phyloP scores from a whole-genome alignment of 2,113 vertebrate genomes.

The Thinocorus orbignyianus region DNA sequence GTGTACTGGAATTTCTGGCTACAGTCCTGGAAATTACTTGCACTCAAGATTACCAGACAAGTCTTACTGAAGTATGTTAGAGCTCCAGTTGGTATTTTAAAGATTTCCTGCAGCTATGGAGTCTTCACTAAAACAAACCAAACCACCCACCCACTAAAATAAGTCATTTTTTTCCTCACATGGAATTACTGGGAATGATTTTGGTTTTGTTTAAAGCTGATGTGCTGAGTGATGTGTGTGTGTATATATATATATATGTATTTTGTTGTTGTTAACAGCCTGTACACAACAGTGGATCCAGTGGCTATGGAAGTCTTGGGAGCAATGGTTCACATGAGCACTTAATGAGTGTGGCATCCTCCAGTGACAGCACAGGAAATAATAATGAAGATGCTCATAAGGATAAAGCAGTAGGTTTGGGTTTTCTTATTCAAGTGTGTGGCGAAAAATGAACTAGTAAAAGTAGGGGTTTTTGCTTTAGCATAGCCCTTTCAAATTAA shows the following conservation, averaged over 20 bases:
- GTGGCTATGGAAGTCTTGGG: slow-evolving; percentile 91
- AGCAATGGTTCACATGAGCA: slow-evolving; percentile 93
- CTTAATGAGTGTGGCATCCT: slow-evolving; percentile 87
- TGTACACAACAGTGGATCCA: slow-evolving; percentile 91
- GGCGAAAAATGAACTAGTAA: neutral
- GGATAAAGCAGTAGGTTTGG: slow-evolving; percentile 81
- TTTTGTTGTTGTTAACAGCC: slow-evolving; percentile 75
- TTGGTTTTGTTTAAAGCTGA: neutral
- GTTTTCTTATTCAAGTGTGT: neutral
- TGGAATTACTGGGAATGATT: neutral
- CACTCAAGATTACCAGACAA: neutral
- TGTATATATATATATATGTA: neutral
- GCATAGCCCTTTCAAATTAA: neutral
- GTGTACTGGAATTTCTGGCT: neutral
- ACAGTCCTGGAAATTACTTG: neutral
- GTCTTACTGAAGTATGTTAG: neutral
- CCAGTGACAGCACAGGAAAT: slow-evolving; percentile 88
- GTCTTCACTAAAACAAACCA: neutral
- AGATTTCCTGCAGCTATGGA: neutral
- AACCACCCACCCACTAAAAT: neutral
- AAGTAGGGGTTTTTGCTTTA: neutral
- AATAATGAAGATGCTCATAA: slow-evolving; percentile 77
- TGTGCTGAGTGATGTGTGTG: neutral
- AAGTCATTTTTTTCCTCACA: neutral
- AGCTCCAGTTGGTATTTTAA: neutral